These are phyloP conservation scores for Bombus affinis DNA, from an alignment of 1,140 invertebrate genomes.

Conservation along the genomic window DNA sequence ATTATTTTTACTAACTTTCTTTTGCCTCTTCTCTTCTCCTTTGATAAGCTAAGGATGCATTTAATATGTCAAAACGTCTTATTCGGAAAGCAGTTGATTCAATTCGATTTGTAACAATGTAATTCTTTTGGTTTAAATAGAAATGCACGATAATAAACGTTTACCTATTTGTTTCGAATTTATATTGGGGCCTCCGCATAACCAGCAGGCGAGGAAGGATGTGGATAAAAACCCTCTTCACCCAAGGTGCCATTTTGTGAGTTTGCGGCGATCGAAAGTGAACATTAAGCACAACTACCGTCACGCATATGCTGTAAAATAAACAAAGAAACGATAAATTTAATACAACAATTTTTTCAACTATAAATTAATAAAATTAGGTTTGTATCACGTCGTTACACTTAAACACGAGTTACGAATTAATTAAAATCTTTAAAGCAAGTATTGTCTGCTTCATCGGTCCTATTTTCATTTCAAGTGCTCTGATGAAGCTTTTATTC, in stretches of 20 bases:
- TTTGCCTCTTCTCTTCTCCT: too few species aligned
- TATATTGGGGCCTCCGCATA: slow-evolving; percentile 92
- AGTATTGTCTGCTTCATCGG: neutral
- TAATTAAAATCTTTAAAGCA: neutral
- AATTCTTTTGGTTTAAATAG: neutral
- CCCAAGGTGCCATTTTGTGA: slow-evolving; percentile 97
- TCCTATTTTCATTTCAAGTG: neutral
- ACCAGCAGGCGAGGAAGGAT: slow-evolving; percentile 93
- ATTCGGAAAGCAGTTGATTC: neutral
- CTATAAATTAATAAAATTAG: neutral
- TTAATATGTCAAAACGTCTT: too few species aligned
- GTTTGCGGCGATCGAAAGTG: slow-evolving; percentile 98
- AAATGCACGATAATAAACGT: slow-evolving; percentile 46
- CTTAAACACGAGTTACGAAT: neutral
- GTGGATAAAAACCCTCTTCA: slow-evolving; percentile 95
- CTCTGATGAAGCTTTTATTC: neutral
- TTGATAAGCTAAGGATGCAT: too few species aligned
- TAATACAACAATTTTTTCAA: too few species aligned
- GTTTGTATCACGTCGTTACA: neutral
- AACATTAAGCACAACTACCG: slow-evolving; percentile 98
- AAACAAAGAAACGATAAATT: neutral
- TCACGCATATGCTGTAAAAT: slow-evolving; percentile 95
- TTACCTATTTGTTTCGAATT: slow-evolving; percentile 89
- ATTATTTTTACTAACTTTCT: too few species aligned
- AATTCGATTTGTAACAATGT: neutral